A percentile compares a stretch with the other conserved stretches of the same genome.
Conservation (phyloP, 2,113 vertebrate species). For the Dipodomys stephensi region DNA sequence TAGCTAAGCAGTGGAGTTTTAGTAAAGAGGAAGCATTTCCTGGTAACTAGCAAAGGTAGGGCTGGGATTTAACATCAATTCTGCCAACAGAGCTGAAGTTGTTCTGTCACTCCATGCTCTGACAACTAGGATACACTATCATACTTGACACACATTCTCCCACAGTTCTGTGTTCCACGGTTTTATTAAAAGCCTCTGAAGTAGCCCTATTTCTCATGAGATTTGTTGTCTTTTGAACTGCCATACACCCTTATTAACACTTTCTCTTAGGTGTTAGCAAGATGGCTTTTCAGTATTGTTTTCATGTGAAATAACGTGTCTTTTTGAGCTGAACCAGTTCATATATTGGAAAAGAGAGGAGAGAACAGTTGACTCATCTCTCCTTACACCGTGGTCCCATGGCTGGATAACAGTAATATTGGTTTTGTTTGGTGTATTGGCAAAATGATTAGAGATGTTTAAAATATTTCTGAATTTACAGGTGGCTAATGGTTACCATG, state of each 20-base stretch:
- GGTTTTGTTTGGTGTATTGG: background rate
- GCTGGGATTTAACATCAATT: background rate
- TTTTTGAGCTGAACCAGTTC: background rate
- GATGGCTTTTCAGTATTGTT: conserved; percentile 45
- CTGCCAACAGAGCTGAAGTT: background rate
- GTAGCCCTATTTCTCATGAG: background rate
- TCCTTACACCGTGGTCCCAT: background rate
- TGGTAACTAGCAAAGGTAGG: background rate
- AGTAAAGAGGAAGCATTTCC: background rate
- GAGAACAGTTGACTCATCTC: background rate
- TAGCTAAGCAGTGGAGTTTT: background rate
- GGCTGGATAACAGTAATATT: background rate
- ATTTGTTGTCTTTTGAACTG: background rate
- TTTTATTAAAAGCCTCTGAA: conserved; percentile 28
- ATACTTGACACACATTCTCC: background rate
- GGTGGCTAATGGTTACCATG: background rate
- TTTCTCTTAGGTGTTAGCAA: background rate
- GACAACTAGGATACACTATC: background rate
- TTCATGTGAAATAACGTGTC: background rate
- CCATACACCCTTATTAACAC: background rate
- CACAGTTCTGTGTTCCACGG: background rate
- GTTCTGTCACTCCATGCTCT: background rate
- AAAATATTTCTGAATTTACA: background rate
- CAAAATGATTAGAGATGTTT: background rate
- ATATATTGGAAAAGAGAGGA: background rate